Base-by-base conservation (phyloP, 37 sponge, comb jelly and placozoan genomes). In the Tethya wilhelma region DNA sequence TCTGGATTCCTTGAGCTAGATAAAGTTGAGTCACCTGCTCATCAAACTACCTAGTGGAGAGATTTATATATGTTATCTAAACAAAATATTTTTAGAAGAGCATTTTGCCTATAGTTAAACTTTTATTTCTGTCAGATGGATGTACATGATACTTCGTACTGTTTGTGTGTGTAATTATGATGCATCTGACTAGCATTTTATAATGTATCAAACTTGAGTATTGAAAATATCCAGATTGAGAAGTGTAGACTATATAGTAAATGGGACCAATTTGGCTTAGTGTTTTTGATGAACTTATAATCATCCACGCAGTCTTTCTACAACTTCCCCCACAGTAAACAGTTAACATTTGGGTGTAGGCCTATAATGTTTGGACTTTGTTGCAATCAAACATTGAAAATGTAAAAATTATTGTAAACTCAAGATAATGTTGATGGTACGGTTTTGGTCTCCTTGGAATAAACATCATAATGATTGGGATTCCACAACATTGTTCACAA, bases 381-480 rank as follows among this genome's bases (percentile, higher is more conserved):
- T 29, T 34, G 36, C 1, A 62, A 77, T 43, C 77, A 23, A 23
- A 8, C 0, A 59, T 77, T 64, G 69, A 84, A 2, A 22, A 77
- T 38, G 70, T 76, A 9, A 38, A 30, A 12, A 59, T 84, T 36
- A 67, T 57, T n/a, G n/a, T n/a, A n/a, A n/a, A n/a, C n/a, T n/a
- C n/a, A n/a, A n/a, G n/a, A n/a, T 5, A 68, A 69, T 29, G 77
- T 69, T 2, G 42, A 23, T 34, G n/a, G n/a, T n/a, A n/a, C n/a
- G 85, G 85, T 23, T 26, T 84, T 22, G 85, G 85, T 0, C 69
- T 84, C 20, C 73, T 77, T 23, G 85, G 85, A 1, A 45, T 84
- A 25, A 84, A 84, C 31, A 45, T 77, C 9, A 30, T 77, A 0
- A 78, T 77, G 40, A 56, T n/a, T n/a, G n/a, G n/a, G n/a, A n/a